Evolutionary conservation across 2,113 vertebrate genomes (phyloP), one percentile per base, ranked within the genome.

Genomic region (Istiophorus platypterus): DNA sequence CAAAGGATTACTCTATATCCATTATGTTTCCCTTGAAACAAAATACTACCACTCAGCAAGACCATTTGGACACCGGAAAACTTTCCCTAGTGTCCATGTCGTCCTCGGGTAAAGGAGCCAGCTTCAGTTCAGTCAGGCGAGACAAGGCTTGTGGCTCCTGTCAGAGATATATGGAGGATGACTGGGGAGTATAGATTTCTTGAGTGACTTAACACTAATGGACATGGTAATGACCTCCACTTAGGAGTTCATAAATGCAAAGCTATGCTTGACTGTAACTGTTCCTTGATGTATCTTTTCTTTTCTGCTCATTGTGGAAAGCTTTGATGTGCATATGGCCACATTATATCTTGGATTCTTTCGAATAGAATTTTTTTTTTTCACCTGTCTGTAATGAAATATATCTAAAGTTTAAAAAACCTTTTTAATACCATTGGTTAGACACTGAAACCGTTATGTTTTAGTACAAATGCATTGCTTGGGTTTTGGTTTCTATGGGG

Each of bases 161-260:
- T 65, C 65, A 29, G 29, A 65, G 26, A 29, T 70, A 20, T 76
- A 74, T 81, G 69, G 65, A 56, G 62, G 41, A 45, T 52, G 67
- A 47, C 45, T 49, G 65, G 45, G 31, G 34, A 63, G 72, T 89
- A 88, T 91, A 62, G 87, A 89, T 92, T 88, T 88, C 68, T 87
- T 29, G 49, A 80, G 77, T 82, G 84, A 77, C 70, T 83, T 79
- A 70, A 78, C 39, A 61, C 84, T 89, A 91, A 91, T 91, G 87
- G 88, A 84, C 20, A 54, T 73, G 27, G 58, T 83, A 88, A 82
- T 86, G 78, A 88, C 66, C 68, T 87, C 75, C 77, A 81, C 69
- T 88, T 73, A 66, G 20, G 11, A 27, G 0, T 75, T 78, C 45
- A 63, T 59, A 42, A 56, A 39, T 78, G 47, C 57, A 78, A 62